Evolutionary conservation across 92 coral and sea anemone genomes (phyloP).

Genomic region (Micromussa lordhowensis): DNA sequence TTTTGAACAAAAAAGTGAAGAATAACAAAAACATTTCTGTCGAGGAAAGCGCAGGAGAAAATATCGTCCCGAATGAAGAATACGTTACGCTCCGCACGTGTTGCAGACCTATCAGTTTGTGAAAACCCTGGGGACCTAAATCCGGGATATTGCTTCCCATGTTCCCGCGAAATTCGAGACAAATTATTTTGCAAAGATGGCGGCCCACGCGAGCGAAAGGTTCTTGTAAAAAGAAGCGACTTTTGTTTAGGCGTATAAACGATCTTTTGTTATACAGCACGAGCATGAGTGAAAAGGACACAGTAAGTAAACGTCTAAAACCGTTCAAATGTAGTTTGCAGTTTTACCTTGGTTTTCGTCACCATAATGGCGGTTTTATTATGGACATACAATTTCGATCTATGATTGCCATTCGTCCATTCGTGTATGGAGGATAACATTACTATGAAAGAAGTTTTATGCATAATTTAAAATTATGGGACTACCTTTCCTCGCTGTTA

Average conservation of each 20-base stretch:
- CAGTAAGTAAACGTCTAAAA: neutral
- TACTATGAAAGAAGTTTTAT: too few relatives aligned
- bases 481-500: too few relatives aligned
- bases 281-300: constrained; percentile 15
- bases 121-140: neutral
- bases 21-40: neutral
- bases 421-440: too few relatives aligned
- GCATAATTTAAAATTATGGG: too few relatives aligned
- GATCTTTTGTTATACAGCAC: neutral
- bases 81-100: neutral
- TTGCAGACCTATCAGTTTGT: neutral
- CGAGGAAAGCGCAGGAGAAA: neutral
- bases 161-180: constrained; percentile 55
- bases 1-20: too few relatives aligned
- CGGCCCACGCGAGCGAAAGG: constrained; percentile 15
- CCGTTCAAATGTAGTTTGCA: neutral
- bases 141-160: constrained; percentile 13
- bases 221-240: neutral
- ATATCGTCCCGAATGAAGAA: neutral
- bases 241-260: neutral
- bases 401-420: too few relatives aligned
- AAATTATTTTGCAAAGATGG: neutral
- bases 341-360: neutral
- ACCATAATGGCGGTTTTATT: neutral
- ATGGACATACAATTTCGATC: too few relatives aligned